Conservation (phyloP, 2,113 vertebrate genomes). For the Echinops telfairi region DNA sequence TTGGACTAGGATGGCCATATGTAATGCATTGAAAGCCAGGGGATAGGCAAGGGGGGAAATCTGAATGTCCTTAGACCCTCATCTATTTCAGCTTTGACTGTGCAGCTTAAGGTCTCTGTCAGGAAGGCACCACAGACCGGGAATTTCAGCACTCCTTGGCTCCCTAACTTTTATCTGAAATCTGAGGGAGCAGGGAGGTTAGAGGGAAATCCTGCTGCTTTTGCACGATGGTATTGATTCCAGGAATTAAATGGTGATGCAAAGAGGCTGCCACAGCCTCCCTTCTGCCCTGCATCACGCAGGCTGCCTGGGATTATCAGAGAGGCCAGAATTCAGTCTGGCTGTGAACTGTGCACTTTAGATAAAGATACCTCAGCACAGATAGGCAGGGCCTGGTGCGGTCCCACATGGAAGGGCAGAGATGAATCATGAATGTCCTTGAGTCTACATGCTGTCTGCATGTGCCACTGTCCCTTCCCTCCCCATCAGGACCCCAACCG, state of each 20-base stretch:
- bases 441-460: rapidly evolving
- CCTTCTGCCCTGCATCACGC: neutral
- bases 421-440: neutral
- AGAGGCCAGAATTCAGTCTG: neutral
- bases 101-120: neutral
- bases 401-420: neutral
- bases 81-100: neutral
- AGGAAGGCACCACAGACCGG: neutral
- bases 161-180: slow-evolving; percentile 46
- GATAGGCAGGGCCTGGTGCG: neutral
- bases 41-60: neutral
- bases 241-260: neutral
- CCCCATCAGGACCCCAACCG: neutral
- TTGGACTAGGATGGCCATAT: neutral
- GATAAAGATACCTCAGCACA: neutral
- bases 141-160: neutral
- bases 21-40: neutral
- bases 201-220: slow-evolving; percentile 21
- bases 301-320: neutral
- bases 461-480: rapidly evolving
- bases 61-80: neutral
- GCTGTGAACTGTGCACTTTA: neutral
- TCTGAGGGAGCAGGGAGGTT: neutral
- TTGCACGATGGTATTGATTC: slow-evolving; percentile 37
- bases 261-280: neutral